phyloP scores from a whole-genome alignment of 2,888 invertebrate genomes.

The Diloba caeruleocephala region DNA sequence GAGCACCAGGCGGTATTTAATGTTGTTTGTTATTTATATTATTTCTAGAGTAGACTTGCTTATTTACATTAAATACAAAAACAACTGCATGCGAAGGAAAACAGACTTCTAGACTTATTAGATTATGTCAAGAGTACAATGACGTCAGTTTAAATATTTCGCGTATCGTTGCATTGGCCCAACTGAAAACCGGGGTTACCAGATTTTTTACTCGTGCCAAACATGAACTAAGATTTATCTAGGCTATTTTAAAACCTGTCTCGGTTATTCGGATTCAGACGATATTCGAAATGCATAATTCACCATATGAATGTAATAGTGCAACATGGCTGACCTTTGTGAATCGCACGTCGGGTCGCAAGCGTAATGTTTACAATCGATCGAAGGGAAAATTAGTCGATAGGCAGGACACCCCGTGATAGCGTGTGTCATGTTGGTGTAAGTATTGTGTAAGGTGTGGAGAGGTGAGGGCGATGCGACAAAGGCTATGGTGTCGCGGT shows the following conservation, averaged over 20 bases:
- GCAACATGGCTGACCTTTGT: slow-evolving; percentile 64
- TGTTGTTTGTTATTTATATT: slow-evolving; percentile 11
- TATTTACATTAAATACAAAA: slow-evolving; percentile 24
- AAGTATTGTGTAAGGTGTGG: slow-evolving; percentile 56
- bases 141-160: slow-evolving; percentile 37
- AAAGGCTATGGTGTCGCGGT: slow-evolving; percentile 70
- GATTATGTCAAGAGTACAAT: slow-evolving; percentile 22
- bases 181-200: slow-evolving; percentile 43
- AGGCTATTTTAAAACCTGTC: slow-evolving; percentile 62
- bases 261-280: slow-evolving; percentile 64
- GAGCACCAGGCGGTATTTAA: slow-evolving; percentile 35
- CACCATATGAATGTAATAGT: slow-evolving; percentile 62
- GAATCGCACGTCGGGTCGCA: slow-evolving; percentile 41
- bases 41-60: slow-evolving; percentile 7
- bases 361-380: slow-evolving; percentile 34
- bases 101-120: slow-evolving; percentile 14
- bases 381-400: slow-evolving; percentile 12
- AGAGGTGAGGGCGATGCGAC: slow-evolving; percentile 62
- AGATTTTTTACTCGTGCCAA: slow-evolving; percentile 54
- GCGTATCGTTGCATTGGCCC: slow-evolving; percentile 44
- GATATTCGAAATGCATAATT: slow-evolving; percentile 71
- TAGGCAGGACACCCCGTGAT: slow-evolving; percentile 12
- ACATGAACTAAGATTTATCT: slow-evolving; percentile 56
- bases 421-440: slow-evolving; percentile 39
- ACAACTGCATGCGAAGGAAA: slow-evolving; percentile 18